A percentile compares a stretch with the other conserved stretches of the same genome.
Evolutionary conservation across 92 coral and sea anemone genomes (phyloP).

Genomic region (Virgularia gustaviana): DNA sequence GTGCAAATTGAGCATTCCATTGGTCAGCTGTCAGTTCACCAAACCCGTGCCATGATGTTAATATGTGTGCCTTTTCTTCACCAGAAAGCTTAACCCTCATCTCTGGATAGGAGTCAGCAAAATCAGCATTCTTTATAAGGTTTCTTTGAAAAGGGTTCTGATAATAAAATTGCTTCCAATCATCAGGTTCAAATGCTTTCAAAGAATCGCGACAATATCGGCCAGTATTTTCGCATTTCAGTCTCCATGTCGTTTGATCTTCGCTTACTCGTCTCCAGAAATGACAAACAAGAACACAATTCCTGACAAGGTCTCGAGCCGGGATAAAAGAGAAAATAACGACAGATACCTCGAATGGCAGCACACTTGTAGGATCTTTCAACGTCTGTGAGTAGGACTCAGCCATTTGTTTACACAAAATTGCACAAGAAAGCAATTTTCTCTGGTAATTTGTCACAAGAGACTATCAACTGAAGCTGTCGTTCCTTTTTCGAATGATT

Average conservation of each 20-base stretch:
- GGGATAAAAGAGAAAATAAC: conserved; percentile 29
- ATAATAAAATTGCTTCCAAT: conserved; percentile 22
- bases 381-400: too few relatives aligned
- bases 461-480: too few relatives aligned
- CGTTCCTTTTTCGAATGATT: too few relatives aligned
- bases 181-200: conserved; percentile 25
- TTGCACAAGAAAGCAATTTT: too few relatives aligned
- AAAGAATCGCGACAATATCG: conserved; percentile 12
- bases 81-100: too few relatives aligned
- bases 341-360: conserved; percentile 25
- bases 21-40: conserved; percentile 16
- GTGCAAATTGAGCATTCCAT: conserved; percentile 18
- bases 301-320: conserved; percentile 29
- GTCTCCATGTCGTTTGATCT: conserved; percentile 27
- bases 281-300: conserved; percentile 24
- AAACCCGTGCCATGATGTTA: conserved; percentile 15
- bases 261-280: conserved; percentile 32
- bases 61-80: not conserved
- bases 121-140: conserved; percentile 25
- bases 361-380: not conserved
- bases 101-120: conserved; percentile 14
- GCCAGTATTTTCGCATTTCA: conserved; percentile 22
- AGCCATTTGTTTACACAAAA: too few relatives aligned
- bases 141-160: conserved; percentile 16
- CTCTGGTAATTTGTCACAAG: too few relatives aligned